A percentile compares a stretch with the other conserved stretches of the same genome.
phyloP scores from a whole-genome alignment of 1,140 invertebrate species.

The Dolichoris vasculosae region DNA sequence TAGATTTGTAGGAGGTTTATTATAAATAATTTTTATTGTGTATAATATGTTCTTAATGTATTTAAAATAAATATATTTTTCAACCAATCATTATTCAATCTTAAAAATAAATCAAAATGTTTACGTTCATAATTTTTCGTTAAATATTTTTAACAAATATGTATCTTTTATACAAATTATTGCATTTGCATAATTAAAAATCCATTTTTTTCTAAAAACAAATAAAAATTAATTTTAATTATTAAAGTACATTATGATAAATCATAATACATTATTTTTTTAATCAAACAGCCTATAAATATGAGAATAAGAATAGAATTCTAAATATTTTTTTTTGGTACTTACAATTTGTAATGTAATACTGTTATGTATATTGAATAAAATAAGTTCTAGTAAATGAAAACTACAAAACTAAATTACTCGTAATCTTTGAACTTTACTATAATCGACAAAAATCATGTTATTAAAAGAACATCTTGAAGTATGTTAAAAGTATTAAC shows the following conservation, averaged over 20 bases:
- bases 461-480: background rate
- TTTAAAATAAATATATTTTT: constrained; percentile 38
- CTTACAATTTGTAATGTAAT: background rate
- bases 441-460: background rate
- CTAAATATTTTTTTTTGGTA: background rate
- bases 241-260: background rate
- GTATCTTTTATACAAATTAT: no score
- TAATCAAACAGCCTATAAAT: no score
- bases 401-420: background rate
- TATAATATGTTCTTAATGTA: constrained; percentile 37
- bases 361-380: background rate
- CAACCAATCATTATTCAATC: background rate
- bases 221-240: background rate
- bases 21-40: constrained; percentile 34
- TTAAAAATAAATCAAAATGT: background rate
- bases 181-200: background rate
- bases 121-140: background rate
- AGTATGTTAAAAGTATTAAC: background rate
- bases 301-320: background rate
- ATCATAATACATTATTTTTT: background rate
- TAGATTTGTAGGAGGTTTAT: constrained; percentile 15
- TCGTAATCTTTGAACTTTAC: background rate
- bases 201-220: background rate
- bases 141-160: background rate
- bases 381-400: background rate